Base-by-base conservation (phyloP, 2,888 invertebrate species). In the Polymixis lichenea region DNA sequence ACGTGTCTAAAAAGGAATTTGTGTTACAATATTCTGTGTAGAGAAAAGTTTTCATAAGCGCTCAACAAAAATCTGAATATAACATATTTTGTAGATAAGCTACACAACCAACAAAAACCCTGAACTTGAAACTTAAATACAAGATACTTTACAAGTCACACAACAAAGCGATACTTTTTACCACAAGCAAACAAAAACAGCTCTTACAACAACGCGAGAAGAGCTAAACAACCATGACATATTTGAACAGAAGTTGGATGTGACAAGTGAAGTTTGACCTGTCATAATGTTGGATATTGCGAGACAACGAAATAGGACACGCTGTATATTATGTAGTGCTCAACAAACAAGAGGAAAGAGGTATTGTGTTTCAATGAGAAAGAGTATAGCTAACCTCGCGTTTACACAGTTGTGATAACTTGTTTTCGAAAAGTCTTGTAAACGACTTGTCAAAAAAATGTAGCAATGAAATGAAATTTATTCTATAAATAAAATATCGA, bases 261-360 rank as follows among this genome's bases (percentile, higher is more conserved):
- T 68, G 75, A 79, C 79, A 73, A 58, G 64, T 75, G 64, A 72
- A 68, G 77, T 46, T 56, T 66, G 61, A 3, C 28, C 61, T 71
- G 76, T 73, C 72, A 77, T 80, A 75, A 68, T 64, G 65, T 77
- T 66, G 58, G 64, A 82, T 70, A 79, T 78, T 79, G 66, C 38
- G n/a, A 11, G 53, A 72, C 72, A 82, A 77, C 68, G 68, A 79
- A 22, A 46, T 60, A 51, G 53, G 60, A 76, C 55, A 53, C 9
- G 15, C 49, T 75, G 19, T 55, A 49, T 77, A 49, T 25, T 38
- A 65, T 32, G 64, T 80, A 76, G 75, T 77, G 75, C 70, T 73
- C 13, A 38, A 67, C 49, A 66, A 82, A 78, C 49, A 61, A 28
- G 22, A 51, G 25, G 19, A 7, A 58, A 43, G 51, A 43, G 11